Evolutionary conservation across 2,888 invertebrate species (phyloP), one percentile per base, ranked within the genome.

Genomic region (Melolontha melolontha): DNA sequence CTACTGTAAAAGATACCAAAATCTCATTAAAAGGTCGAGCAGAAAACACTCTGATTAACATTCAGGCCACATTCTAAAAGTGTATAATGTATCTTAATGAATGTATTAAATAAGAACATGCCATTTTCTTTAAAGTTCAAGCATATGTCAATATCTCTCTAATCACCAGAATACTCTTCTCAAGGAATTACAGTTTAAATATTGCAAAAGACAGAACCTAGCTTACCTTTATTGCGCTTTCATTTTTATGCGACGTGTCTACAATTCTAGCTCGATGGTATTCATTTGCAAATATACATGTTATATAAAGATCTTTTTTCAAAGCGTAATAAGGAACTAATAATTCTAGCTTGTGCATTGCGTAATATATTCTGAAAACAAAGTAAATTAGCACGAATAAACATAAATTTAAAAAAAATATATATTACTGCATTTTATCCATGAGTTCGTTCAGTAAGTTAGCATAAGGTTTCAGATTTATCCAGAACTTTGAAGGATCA

Each of bases 401-500:
- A 12, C 4, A 17, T 2, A 14, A 62, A 63, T 8, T 51, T n/a
- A 12, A 5, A 62, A 67, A 62, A 67, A 52, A 11, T 1, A 39
- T 1, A 22, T 40, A 52, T 50, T 68, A 64, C 66, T 64, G 85
- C 83, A 88, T 85, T 10, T 85, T 82, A 73, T 86, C 85, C 88
- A 88, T 87, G 63, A 86, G 71, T 4, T 76, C 70, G 71, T 86
- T 83, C 79, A 87, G 80, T 75, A 80, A 72, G 77, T 81, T 71
- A n/a, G 54, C 11, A 27, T 66, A 52, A 0, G 75, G 52, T 68
- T 84, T 82, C 10, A 85, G 81, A 72, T 84, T 80, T 70, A 87
- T 74, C 87, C 87, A 88, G 80, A 88, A 86, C 80, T 87, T 88
- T 29, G 86, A 85, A 47, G 86, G 85, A 72, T 88, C 87, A 81